Base-by-base conservation (phyloP, 2,797 vertebrate species). In the Aldrovandia affinis region DNA sequence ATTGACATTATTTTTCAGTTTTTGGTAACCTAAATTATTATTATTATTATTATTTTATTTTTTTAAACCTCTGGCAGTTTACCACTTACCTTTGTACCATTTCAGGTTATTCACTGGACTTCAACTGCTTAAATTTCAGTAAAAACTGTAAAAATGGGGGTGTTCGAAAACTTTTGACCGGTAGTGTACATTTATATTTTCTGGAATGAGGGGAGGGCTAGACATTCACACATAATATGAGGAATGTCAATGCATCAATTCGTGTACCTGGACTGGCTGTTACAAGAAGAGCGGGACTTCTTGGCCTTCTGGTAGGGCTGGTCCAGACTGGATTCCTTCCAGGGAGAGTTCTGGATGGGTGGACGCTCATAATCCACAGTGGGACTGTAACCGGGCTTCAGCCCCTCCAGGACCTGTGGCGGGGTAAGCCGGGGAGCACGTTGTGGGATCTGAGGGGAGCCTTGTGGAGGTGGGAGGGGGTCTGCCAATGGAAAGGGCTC, bases 241-340 rank as follows among this genome's bases (percentile, higher is more conserved):
- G 33, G 42, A 28, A 47, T 20, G 25, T 15, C 9, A 47, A n/a
- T 20, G 0, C 15, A 61, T 47, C 4, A n/a, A 39, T 59, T n/a
- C 8, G 82, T 86, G 54, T 85, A 98, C 97, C 97, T 97, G 90
- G 96, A 95, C 83, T 95, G 92, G 91, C 95, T 96, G 91, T 94
- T 95, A 86, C 88, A 89, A 2, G 92, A 86, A 0, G 94, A 95
- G 59, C 77, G 89, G 63, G 92, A 89, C 80, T 95, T 96, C 55
- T 92, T 89, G 15, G 86, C 84, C 89, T 95, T 97, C 89, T 95
- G 94, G 28, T 97, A 97, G n/a, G 97, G 97, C 86, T 96, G 95
- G 89, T 98, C 97, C 88, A 98, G 93, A 88, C 96, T 97, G 81
- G 97, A 96, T 91, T 98, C 97, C 79, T 91, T 96, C 97, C 97